phyloP scores from a whole-genome alignment of 2,888 invertebrate species.

The Stenchaetothrips biformis region DNA sequence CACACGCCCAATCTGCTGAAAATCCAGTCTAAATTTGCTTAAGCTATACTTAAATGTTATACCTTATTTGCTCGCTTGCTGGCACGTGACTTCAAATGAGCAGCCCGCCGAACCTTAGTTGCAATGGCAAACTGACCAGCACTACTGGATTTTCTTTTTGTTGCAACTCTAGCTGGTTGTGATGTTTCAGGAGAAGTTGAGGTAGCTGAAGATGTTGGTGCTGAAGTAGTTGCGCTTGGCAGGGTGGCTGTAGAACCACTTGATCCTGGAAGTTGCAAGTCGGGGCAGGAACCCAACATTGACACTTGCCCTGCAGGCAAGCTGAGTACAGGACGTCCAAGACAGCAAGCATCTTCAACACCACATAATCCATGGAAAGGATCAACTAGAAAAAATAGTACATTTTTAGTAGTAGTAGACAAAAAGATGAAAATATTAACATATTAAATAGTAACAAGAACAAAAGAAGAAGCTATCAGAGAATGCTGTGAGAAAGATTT shows the following conservation, averaged over 20 bases:
- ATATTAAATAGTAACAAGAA: background rate
- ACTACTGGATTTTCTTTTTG: background rate
- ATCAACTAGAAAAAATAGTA: background rate
- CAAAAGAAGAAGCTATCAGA: background rate
- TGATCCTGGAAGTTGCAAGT: background rate
- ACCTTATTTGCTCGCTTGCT: conserved; percentile 12
- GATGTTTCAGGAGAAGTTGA: background rate
- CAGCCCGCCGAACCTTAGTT: conserved; percentile 4
- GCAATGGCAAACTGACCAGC: conserved; percentile 14
- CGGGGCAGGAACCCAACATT: background rate
- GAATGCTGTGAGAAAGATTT: no score
- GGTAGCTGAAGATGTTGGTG: background rate
- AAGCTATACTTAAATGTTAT: background rate
- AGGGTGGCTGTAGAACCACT: background rate
- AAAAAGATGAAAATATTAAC: background rate
- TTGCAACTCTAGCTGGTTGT: background rate
- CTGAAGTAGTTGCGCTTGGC: background rate
- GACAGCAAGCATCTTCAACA: background rate
- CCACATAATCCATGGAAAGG: background rate
- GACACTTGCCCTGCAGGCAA: background rate
- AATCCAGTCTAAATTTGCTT: conserved; percentile 15
- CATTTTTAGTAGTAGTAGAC: background rate
- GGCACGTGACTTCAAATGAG: conserved; percentile 12
- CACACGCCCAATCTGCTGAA: background rate
- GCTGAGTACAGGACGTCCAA: background rate